These are phyloP conservation scores for Desmodus rotundus DNA, from an alignment of 2,113 vertebrate genomes.

Conservation along the genomic window DNA sequence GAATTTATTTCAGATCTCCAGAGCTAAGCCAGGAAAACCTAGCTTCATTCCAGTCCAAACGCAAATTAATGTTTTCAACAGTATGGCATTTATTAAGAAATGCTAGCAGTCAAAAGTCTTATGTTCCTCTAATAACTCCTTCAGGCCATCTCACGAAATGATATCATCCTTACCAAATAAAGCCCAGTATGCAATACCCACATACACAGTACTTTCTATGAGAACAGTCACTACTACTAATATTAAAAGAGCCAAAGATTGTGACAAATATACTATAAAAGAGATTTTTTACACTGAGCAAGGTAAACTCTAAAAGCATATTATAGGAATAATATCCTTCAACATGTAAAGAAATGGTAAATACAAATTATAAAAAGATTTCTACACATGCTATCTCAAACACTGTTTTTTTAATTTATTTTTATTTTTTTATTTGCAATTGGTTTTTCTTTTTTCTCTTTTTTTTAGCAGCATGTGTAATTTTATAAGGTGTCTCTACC, in stretches of 20 bases:
- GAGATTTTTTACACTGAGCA: conserved; percentile 56
- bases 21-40: conserved; percentile 66
- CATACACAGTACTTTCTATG: conserved; percentile 61
- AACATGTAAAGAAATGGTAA: conserved; percentile 50
- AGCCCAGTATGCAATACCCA: conserved; percentile 72
- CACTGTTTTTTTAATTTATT: too few species aligned
- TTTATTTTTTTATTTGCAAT: too few species aligned
- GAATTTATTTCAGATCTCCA: conserved; percentile 38
- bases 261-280: conserved; percentile 57
- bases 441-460: too few species aligned
- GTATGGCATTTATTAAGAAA: conserved; percentile 75
- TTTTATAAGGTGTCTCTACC: too few species aligned
- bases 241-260: conserved; percentile 54
- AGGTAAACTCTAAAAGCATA: conserved; percentile 48
- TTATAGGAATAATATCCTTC: conserved; percentile 54
- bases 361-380: neutral
- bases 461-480: too few species aligned
- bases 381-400: too few species aligned
- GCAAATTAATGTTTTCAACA: conserved; percentile 70
- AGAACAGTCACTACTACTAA: conserved; percentile 68
- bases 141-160: conserved; percentile 76
- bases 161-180: conserved; percentile 80
- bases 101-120: conserved; percentile 75
- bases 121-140: conserved; percentile 81
- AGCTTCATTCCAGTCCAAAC: conserved; percentile 67